These are phyloP conservation scores for Phymastichus coffea DNA, from an alignment of 1,140 invertebrate genomes.

Conservation along the genomic window DNA sequence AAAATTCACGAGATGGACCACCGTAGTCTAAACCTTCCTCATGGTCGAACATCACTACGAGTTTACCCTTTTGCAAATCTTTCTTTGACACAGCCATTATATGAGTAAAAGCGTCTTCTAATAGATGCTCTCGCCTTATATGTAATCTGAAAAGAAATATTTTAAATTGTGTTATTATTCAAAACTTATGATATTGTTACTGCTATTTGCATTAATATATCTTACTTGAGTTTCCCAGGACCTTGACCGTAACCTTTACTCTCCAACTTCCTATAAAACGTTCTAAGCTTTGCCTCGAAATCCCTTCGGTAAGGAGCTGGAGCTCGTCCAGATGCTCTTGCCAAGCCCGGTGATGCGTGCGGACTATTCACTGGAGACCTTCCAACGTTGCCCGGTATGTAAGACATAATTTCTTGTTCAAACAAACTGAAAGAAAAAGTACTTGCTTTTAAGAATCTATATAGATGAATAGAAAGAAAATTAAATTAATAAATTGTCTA, in stretches of 20 bases:
- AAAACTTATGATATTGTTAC: not conserved
- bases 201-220: too few species aligned
- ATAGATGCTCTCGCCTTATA: conserved; percentile 86
- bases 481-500: too few species aligned
- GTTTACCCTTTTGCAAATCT: conserved; percentile 90
- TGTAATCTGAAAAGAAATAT: conserved; percentile 69
- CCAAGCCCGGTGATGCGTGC: conserved; percentile 74
- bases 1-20: conserved; percentile 94
- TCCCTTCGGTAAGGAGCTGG: conserved; percentile 87
- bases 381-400: conserved; percentile 78
- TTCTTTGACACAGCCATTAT: conserved; percentile 96
- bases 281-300: conserved; percentile 92
- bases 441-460: not conserved
- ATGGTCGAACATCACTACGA: conserved; percentile 92
- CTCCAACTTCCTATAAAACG: conserved; percentile 94
- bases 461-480: not conserved
- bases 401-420: conserved; percentile 98
- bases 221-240: conserved; percentile 92
- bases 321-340: conserved; percentile 72
- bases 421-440: conserved; percentile 90
- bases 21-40: conserved; percentile 98
- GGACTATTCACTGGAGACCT: conserved; percentile 74
- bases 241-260: conserved; percentile 96
- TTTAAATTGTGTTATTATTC: conserved; percentile 1
- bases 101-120: conserved; percentile 95